Conservation (phyloP, 37 sponge, comb jelly and placozoan species). For the Tethya wilhelma region DNA sequence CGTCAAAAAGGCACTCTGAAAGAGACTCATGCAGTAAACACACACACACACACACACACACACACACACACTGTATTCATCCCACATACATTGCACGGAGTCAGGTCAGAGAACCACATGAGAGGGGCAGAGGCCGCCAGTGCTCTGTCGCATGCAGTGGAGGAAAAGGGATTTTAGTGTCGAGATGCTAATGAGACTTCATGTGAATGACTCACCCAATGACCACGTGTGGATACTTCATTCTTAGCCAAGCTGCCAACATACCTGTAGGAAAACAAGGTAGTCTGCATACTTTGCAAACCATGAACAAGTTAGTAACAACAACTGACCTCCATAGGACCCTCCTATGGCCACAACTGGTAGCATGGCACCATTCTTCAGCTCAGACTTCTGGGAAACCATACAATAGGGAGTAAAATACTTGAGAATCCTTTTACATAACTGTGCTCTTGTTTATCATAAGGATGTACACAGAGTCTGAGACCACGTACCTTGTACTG, state of each 20-base stretch:
- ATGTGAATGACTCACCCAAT: slow-evolving; percentile 45
- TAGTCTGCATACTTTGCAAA: not conserved
- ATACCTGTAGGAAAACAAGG: slow-evolving; percentile 56
- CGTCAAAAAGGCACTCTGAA: slow-evolving; percentile 5
- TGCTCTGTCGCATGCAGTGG: slow-evolving; percentile 52
- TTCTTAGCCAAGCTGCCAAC: slow-evolving; percentile 92
- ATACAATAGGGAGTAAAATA: too few species aligned
- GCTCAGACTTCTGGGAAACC: too few species aligned
- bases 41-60: not conserved
- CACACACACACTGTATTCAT: not conserved
- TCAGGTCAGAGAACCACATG: slow-evolving; percentile 64
- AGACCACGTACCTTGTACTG: slow-evolving; percentile 55
- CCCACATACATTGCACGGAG: slow-evolving; percentile 62
- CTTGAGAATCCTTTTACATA: too few species aligned
- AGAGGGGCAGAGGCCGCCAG: slow-evolving; percentile 96
- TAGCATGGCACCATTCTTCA: too few species aligned
- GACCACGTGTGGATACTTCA: slow-evolving; percentile 87
- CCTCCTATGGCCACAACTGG: slow-evolving; percentile 94
- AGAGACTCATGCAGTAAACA: not conserved
- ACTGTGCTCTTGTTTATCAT: too few species aligned
- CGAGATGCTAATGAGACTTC: not conserved
- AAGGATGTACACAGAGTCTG: too few species aligned
- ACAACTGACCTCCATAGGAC: slow-evolving; percentile 89
- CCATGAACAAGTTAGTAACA: too few species aligned
- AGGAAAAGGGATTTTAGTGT: not conserved